Percentiles rank a stretch among this genome's conserved stretches.
These are phyloP conservation scores for Cataglyphis cursor DNA, from an alignment of 2,888 invertebrate genomes.

Conservation along the genomic window DNA sequence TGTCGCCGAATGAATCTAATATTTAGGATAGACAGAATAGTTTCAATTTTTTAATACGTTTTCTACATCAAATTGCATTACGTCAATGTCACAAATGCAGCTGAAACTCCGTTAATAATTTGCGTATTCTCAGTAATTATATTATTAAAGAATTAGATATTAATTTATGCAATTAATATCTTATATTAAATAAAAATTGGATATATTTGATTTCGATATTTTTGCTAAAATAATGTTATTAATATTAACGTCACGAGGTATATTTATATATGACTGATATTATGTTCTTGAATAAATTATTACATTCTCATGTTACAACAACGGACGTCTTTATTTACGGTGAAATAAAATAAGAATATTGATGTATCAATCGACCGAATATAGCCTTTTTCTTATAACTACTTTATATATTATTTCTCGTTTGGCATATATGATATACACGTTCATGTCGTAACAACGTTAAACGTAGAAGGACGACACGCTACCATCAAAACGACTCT, in stretches of 20 bases:
- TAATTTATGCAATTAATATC: background rate
- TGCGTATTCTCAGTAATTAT: background rate
- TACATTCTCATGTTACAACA: background rate
- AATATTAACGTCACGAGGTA: background rate
- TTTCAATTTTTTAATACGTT: constrained; percentile 52
- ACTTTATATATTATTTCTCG: constrained; percentile 10
- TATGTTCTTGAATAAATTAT: background rate
- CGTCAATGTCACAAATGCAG: constrained; percentile 69
- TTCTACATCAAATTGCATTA: constrained; percentile 70
- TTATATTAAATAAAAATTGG: background rate
- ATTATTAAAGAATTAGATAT: background rate
- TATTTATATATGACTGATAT: background rate
- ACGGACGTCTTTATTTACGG: background rate
- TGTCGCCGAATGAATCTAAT: constrained; percentile 69
- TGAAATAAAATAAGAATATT: background rate
- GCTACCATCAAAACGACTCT: constrained; percentile 23
- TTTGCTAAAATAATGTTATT: background rate
- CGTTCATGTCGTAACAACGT: constrained; percentile 13
- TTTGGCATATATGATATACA: background rate
- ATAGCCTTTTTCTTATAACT: background rate
- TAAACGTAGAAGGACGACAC: background rate
- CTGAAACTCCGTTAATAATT: constrained; percentile 14
- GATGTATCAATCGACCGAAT: background rate
- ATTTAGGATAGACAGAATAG: constrained; percentile 65
- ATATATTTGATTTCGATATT: background rate